Evolutionary conservation across 1,140 invertebrate species (phyloP).

Genomic region (Paramacrobiotus metropolitanus): DNA sequence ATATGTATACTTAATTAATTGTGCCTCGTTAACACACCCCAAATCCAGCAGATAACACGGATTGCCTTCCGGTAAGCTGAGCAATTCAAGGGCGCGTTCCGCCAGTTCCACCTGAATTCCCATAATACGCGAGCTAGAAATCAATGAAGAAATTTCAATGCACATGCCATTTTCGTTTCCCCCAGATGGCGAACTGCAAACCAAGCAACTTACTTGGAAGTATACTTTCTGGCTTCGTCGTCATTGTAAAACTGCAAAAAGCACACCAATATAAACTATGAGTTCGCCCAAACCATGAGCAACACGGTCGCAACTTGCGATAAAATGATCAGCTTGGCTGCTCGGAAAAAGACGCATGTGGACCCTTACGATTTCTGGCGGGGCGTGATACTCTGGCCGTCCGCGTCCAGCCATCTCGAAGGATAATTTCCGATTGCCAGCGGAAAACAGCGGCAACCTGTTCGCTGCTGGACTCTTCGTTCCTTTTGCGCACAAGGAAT

Average conservation of each 20-base stretch:
- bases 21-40: no score
- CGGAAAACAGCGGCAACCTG: background rate
- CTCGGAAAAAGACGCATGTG: no score
- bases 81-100: slow-evolving; percentile 73
- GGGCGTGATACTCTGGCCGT: slow-evolving; percentile 68
- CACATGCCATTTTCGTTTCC: background rate
- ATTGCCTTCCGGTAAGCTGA: slow-evolving; percentile 52
- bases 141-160: background rate
- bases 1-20: no score
- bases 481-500: no score
- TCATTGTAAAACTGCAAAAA: slow-evolving; percentile 77
- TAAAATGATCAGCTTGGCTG: no score
- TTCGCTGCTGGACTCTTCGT: background rate
- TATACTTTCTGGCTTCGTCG: slow-evolving; percentile 79
- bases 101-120: slow-evolving; percentile 85
- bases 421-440: background rate
- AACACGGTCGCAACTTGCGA: no score
- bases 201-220: slow-evolving; percentile 44
- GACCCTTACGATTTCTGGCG: slow-evolving; percentile 63
- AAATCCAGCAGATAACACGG: slow-evolving; percentile 66
- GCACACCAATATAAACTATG: slow-evolving; percentile 8
- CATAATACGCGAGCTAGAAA: slow-evolving; percentile 64
- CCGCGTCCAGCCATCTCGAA: slow-evolving; percentile 22
- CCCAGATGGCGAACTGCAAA: background rate
- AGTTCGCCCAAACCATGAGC: background rate